Base-by-base conservation (phyloP, 2,888 invertebrate genomes). In the Caenorhabditis plicata region DNA sequence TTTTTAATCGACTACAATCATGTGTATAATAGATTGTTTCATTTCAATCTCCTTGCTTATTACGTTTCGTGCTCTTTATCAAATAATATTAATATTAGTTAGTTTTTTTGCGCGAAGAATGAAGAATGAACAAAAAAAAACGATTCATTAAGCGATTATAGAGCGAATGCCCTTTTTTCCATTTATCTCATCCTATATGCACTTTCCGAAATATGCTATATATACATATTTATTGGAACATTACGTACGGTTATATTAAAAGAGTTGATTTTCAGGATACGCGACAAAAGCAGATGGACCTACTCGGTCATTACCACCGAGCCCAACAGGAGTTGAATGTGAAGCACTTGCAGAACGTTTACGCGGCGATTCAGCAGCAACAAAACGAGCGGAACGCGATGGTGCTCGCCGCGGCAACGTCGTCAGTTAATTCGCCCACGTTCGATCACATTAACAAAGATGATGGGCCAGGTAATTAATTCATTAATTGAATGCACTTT, bases 201-300 rank as follows among this genome's bases (percentile, higher is more conserved):
- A n/a, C n/a, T n/a, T n/a, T n/a, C n/a, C n/a, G n/a, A n/a, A n/a
- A n/a, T n/a, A n/a, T n/a, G n/a, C n/a, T n/a, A n/a, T n/a, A n/a
- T n/a, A n/a, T n/a, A n/a, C n/a, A n/a, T 29, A 11, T 29, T 29
- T 36, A 15, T 36, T 36, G 13, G 17, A 36, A 36, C 38, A 11
- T 36, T n/a, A n/a, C n/a, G n/a, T n/a, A n/a, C n/a, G n/a, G n/a
- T n/a, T n/a, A n/a, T n/a, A n/a, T n/a, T n/a, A 19, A 19, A 20
- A 36, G 15, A n/a, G n/a, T 33, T 17, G 7, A 33, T 39, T 72
- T 66, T 53, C 70, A 72, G 70, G 54, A 63, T 41, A 65, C 67
- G 41, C 64, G 64, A 25, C 70, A 71, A 44, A 74, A 78, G 61
- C 75, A 77, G 48, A 71, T 71, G 54, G 75, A 76, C 52, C 61